A percentile compares a stretch with the other conserved stretches of the same genome.
Evolutionary conservation across 2,113 vertebrate genomes (phyloP).

Genomic region (Apteryx owenii): DNA sequence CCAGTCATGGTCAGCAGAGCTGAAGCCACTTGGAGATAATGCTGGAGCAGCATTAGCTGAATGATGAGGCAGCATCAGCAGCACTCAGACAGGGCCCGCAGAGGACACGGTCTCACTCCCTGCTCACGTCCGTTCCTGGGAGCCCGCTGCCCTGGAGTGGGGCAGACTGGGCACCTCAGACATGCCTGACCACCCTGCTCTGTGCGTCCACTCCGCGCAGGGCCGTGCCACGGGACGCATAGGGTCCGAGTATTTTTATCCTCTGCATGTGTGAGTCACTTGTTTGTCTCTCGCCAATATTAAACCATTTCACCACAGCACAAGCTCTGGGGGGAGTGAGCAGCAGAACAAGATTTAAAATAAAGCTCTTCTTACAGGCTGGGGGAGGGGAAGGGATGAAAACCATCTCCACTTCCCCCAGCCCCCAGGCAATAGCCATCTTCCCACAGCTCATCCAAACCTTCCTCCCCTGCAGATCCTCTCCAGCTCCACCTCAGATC

Average conservation of each 20-base stretch:
- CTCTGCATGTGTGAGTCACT: slow-evolving; percentile 50
- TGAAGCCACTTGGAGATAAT: not conserved
- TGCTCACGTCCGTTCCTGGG: accelerated
- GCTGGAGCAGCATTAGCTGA: not conserved
- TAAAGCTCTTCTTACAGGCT: not conserved
- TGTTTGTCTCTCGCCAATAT: slow-evolving; percentile 49
- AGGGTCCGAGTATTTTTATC: slow-evolving; percentile 35
- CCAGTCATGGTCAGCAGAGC: not conserved
- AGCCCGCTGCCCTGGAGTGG: no score
- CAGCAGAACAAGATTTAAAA: not conserved
- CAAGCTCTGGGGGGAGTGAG: not conserved
- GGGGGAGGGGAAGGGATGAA: slow-evolving; percentile 1
- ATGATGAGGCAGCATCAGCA: accelerated
- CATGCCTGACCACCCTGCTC: accelerated
- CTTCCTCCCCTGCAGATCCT: not conserved
- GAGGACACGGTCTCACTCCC: accelerated
- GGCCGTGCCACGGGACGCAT: not conserved
- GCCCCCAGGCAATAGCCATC: not conserved
- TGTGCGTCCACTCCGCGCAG: accelerated
- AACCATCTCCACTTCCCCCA: not conserved
- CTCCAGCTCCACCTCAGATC: not conserved
- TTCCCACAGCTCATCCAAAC: not conserved
- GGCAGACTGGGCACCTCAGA: not conserved
- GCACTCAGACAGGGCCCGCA: accelerated
- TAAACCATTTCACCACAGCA: not conserved